phyloP scores from a whole-genome alignment of 2,888 invertebrate genomes.

The Lampropteryx suffumata region DNA sequence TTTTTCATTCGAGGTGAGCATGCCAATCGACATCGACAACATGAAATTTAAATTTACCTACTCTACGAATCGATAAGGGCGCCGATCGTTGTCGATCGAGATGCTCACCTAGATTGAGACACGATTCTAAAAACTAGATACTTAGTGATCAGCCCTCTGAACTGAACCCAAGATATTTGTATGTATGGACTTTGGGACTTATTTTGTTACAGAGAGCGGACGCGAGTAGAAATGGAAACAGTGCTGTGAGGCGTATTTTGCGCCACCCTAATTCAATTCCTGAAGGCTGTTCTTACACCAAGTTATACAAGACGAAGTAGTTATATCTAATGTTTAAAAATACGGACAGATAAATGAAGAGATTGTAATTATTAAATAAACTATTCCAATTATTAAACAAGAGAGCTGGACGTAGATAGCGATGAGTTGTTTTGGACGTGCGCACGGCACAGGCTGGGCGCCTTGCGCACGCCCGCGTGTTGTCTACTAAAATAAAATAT shows the following conservation, averaged over 20 bases:
- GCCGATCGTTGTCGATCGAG: no score
- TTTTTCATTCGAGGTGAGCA: no score
- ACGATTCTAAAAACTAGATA: no score
- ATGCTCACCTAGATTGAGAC: no score
- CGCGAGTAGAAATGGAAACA: constrained; percentile 95
- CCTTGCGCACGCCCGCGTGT: constrained; percentile 77
- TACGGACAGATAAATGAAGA: constrained; percentile 79
- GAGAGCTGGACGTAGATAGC: constrained; percentile 81
- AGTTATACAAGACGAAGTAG: constrained; percentile 83
- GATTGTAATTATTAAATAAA: constrained; percentile 84
- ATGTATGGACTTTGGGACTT: no score
- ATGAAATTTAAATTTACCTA: no score
- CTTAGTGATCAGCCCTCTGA: no score
- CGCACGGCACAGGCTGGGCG: constrained; percentile 78
- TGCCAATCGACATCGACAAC: no score
- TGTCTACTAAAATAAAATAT: constrained; percentile 83
- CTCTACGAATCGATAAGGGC: no score
- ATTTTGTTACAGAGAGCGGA: constrained; percentile 73
- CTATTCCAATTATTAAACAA: constrained; percentile 82
- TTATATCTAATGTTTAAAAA: constrained; percentile 81
- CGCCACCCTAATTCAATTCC: constrained; percentile 81
- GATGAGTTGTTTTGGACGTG: constrained; percentile 79
- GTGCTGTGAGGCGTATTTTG: constrained; percentile 89
- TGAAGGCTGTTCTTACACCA: constrained; percentile 84
- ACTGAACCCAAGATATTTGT: no score